These are phyloP conservation scores for Nomia melanderi DNA, from an alignment of 1,140 invertebrate genomes.

Conservation along the genomic window DNA sequence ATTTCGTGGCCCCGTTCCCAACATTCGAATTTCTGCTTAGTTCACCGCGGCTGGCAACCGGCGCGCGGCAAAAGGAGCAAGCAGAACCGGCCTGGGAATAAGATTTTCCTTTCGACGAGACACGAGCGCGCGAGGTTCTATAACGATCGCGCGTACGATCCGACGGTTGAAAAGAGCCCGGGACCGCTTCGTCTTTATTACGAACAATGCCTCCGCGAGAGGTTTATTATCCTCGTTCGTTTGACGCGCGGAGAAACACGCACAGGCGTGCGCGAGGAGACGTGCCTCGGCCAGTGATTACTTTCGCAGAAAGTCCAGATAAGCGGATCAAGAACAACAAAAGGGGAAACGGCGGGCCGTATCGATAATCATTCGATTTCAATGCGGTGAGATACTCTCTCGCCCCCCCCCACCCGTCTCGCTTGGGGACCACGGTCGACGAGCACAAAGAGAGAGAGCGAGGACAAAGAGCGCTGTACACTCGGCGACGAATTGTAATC, in stretches of 20 bases:
- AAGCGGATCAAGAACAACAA: conserved; percentile 56
- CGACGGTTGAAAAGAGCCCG: conserved; percentile 27
- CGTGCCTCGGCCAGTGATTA: conserved; percentile 50
- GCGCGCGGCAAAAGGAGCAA: neutral
- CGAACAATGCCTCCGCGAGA: conserved; percentile 57
- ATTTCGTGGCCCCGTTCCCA: too few species aligned
- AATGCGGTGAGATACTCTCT: conserved; percentile 42
- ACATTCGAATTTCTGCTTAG: neutral
- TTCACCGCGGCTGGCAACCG: neutral
- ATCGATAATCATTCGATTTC: conserved; percentile 63
- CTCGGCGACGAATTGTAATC: conserved; percentile 62
- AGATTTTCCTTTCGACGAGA: conserved; percentile 25
- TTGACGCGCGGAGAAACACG: conserved; percentile 40
- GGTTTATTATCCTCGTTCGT: conserved; percentile 59
- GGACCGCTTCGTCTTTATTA: conserved; percentile 51
- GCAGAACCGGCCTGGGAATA: neutral
- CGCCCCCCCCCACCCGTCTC: neutral
- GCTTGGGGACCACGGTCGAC: conserved; percentile 45
- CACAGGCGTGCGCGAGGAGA: conserved; percentile 32
- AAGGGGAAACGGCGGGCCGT: conserved; percentile 28
- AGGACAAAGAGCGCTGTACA: conserved; percentile 58
- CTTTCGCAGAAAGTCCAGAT: conserved; percentile 53
- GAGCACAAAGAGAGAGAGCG: conserved; percentile 46
- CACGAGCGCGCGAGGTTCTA: neutral
- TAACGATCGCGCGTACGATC: conserved; percentile 18